Evolutionary conservation across 2,888 invertebrate genomes (phyloP).

Genomic region (Encarsia formosa): DNA sequence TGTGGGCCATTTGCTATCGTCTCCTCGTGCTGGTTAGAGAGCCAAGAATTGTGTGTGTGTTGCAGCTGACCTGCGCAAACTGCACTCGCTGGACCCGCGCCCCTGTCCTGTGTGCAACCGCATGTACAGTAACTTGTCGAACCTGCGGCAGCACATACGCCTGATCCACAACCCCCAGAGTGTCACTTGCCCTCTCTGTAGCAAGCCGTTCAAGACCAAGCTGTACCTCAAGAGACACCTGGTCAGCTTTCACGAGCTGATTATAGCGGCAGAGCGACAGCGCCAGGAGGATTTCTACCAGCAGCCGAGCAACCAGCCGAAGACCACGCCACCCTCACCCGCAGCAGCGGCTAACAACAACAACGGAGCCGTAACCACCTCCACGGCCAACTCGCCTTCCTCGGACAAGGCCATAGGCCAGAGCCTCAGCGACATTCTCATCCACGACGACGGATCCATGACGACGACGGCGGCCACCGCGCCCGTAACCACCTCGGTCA

Average conservation of each 20-base stretch:
- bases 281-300: slow-evolving; percentile 50
- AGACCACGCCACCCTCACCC: neutral
- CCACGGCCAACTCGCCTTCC: slow-evolving; percentile 8
- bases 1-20: slow-evolving; percentile 28
- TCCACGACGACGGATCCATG: slow-evolving; percentile 22
- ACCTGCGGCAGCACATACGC: slow-evolving; percentile 63
- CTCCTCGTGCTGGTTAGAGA: slow-evolving; percentile 29
- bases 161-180: slow-evolving; percentile 63
- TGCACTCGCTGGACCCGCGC: slow-evolving; percentile 57
- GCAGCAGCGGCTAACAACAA: slow-evolving; percentile 8
- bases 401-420: slow-evolving; percentile 26
- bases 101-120: slow-evolving; percentile 63
- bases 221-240: slow-evolving; percentile 61
- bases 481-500: slow-evolving; percentile 23
- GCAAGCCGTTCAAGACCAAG: slow-evolving; percentile 63
- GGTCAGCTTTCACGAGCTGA: slow-evolving; percentile 56
- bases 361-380: neutral
- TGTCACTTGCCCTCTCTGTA: slow-evolving; percentile 60
- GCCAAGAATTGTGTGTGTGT: slow-evolving; percentile 48
- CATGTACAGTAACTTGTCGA: slow-evolving; percentile 64
- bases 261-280: slow-evolving; percentile 43
- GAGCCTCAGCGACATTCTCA: slow-evolving; percentile 14
- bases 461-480: slow-evolving; percentile 10
- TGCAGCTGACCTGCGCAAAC: slow-evolving; percentile 54
- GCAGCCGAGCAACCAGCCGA: slow-evolving; percentile 31